phyloP scores from a whole-genome alignment of 2,888 invertebrate genomes.

The Drosophila aldrichi region DNA sequence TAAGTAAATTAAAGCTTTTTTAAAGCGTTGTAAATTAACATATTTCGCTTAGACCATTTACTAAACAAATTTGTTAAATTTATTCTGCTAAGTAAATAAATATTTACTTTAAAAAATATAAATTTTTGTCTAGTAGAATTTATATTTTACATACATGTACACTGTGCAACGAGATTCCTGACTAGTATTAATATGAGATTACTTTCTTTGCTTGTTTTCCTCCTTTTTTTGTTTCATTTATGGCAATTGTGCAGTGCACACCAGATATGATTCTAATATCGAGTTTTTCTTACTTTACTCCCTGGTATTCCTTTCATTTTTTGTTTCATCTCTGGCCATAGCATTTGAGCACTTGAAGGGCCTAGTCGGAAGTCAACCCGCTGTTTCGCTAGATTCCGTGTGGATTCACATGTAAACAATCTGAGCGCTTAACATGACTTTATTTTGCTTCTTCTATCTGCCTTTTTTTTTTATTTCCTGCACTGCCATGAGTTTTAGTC shows the following conservation, averaged over 20 bases:
- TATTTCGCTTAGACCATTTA: no score
- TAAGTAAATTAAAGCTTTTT: no score
- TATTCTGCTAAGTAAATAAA: no score
- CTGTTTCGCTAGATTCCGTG: conserved; percentile 30
- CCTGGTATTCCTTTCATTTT: conserved; percentile 16
- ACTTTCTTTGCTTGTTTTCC: neutral
- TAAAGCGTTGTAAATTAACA: no score
- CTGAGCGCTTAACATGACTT: conserved; percentile 3
- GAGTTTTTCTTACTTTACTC: neutral
- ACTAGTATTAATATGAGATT: neutral
- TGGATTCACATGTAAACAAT: conserved; percentile 48
- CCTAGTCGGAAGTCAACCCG: conserved; percentile 19
- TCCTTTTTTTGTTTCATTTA: conserved; percentile 3
- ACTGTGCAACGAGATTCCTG: conserved; percentile 20
- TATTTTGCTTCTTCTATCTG: neutral
- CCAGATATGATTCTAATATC: conserved; percentile 21
- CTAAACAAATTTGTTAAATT: no score
- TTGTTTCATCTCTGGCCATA: neutral
- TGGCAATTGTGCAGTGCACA: neutral
- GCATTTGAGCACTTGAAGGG: conserved; percentile 6
- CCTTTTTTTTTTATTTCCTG: neutral
- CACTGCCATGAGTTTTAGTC: conserved; percentile 6
- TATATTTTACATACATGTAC: neutral
- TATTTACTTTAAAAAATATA: no score
- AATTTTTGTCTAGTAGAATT: no score